Evolutionary conservation across 1,140 invertebrate genomes (phyloP), one percentile per base, ranked within the genome.

Genomic region (Lasioglossum albipes): DNA sequence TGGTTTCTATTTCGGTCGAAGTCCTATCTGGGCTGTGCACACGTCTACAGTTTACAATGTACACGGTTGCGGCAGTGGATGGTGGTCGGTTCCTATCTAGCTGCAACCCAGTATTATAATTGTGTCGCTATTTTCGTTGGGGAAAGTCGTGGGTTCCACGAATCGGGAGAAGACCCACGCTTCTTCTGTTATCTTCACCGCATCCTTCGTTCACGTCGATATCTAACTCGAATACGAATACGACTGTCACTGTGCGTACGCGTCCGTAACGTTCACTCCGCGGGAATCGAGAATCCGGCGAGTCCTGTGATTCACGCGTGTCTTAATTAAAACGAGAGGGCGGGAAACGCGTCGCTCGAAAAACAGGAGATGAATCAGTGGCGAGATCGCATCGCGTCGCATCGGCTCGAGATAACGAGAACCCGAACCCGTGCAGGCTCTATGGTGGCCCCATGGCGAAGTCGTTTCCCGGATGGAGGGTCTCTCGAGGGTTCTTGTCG

Each of bases 331-430:
- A 49, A 68, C 75, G 79, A 73, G 36, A n/a, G 62, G 13, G 12
- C 16, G 52, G 20, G 9, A 20, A 59, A 7, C 7, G 57, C 7
- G 20, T 12, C 31, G n/a, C 20, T 64, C 12, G 52, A 41, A 49
- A 66, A 41, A n/a, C 45, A 36, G 61, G 70, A 54, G 52, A 69
- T 86, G 79, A 86, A 65, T 86, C 84, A 85, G 36, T 76, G 45
- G 45, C 45, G 45, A 13, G 45, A 49, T 18, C 10, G 57, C 18
- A 27, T 36, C 10, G 52, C 52, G 64, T 81, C 68, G 36, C 57
- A 76, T 70, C 59, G 52, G 78, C 42, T 68, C 74, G 52, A 67
- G 79, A 85, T 85, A 85, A 85, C 62, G 67, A 84, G 62, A 59
- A 12, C 10, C 20, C 66, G 79, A 80, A 64, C 65, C 73, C 22